phyloP scores from a whole-genome alignment of 2,888 invertebrate genomes.

The Itoplectis maculator region DNA sequence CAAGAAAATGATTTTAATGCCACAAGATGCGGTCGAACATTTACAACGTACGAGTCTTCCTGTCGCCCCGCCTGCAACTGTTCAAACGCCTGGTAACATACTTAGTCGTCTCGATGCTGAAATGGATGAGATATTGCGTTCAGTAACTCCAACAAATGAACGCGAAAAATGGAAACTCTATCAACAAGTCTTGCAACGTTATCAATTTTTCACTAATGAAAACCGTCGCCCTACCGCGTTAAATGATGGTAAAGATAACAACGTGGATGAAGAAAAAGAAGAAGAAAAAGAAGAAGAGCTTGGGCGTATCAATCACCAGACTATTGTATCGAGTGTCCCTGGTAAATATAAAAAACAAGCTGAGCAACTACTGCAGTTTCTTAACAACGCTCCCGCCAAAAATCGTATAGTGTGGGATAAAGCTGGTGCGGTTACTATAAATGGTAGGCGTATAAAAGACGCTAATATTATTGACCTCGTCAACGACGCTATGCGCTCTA shows the following conservation, averaged over 20 bases:
- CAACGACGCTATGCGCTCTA: conserved; percentile 39
- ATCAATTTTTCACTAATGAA: conserved; percentile 21
- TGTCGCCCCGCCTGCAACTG: not conserved
- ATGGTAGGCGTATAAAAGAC: not conserved
- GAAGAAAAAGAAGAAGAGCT: too few species aligned
- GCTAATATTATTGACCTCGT: conserved; percentile 47
- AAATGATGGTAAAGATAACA: too few species aligned
- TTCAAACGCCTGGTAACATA: conserved; percentile 20
- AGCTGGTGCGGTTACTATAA: conserved; percentile 15
- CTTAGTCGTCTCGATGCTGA: conserved; percentile 17
- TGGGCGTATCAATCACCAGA: not conserved
- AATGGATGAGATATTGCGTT: conserved; percentile 16
- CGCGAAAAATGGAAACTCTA: conserved; percentile 12
- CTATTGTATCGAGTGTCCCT: not conserved
- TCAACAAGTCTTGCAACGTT: conserved; percentile 42
- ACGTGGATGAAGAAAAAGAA: not conserved
- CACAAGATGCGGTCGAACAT: conserved; percentile 5
- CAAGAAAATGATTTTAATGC: conserved; percentile 30
- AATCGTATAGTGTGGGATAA: conserved; percentile 38
- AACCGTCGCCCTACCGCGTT: not conserved
- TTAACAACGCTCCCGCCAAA: not conserved
- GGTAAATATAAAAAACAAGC: not conserved
- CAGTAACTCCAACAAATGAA: conserved; percentile 8
- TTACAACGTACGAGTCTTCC: not conserved
- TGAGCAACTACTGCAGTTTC: not conserved